Conservation (phyloP, 2,888 invertebrate genomes). For the Drosophila gaucha region DNA sequence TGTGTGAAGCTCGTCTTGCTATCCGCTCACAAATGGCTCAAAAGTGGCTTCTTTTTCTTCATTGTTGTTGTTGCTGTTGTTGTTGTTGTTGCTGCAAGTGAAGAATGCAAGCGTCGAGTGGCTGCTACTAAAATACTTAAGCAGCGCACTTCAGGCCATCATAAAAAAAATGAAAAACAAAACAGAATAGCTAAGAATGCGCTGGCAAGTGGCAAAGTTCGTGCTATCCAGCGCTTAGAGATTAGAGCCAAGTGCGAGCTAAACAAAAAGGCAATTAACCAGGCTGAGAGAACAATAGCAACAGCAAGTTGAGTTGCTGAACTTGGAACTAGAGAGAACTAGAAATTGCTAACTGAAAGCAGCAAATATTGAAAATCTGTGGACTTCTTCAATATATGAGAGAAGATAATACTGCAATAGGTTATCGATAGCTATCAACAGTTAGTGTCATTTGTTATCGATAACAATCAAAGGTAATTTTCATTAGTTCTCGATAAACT, state of each 20-base stretch:
- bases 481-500: too few species aligned
- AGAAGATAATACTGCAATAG: too few species aligned
- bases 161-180: conserved; percentile 35
- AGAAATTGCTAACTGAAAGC: not conserved
- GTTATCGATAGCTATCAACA: not conserved
- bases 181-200: conserved; percentile 68
- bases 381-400: too few species aligned
- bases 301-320: conserved; percentile 4
- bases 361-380: too few species aligned
- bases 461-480: not conserved
- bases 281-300: conserved; percentile 8
- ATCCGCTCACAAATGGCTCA: conserved; percentile 71
- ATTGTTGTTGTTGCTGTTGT: conserved; percentile 28
- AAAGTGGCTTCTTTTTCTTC: conserved; percentile 57
- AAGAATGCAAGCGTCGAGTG: conserved; percentile 74
- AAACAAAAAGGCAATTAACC: conserved; percentile 69
- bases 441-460: not conserved
- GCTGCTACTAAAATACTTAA: conserved; percentile 73
- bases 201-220: conserved; percentile 78
- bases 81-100: conserved; percentile 37
- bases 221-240: conserved; percentile 61
- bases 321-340: not conserved
- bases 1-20: conserved; percentile 68
- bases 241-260: conserved; percentile 53
- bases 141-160: conserved; percentile 69